Evolutionary conservation across 2,888 invertebrate species (phyloP).

Genomic region (Dryobotodes eremita): DNA sequence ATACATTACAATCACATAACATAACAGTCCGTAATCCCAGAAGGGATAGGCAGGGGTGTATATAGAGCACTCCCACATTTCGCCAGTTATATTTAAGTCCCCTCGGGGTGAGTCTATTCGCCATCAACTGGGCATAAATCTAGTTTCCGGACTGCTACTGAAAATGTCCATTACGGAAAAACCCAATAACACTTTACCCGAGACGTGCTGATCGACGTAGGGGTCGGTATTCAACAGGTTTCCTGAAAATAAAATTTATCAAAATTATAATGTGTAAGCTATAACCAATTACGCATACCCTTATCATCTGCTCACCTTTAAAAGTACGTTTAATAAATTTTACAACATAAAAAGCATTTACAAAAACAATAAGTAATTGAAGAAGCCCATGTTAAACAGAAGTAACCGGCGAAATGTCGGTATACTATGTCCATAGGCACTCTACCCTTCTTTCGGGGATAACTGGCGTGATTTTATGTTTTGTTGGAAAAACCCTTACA

Average conservation of each 20-base stretch:
- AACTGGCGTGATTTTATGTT: neutral
- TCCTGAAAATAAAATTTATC: too few species aligned
- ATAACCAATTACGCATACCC: neutral
- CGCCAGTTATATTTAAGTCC: neutral
- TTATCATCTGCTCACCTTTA: neutral
- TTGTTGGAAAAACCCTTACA: neutral
- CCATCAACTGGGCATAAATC: neutral
- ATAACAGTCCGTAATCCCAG: too few species aligned
- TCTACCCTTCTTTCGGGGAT: neutral
- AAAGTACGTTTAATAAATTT: too few species aligned
- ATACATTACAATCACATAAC: too few species aligned
- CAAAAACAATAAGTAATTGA: neutral
- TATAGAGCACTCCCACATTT: neutral
- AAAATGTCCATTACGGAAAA: neutral
- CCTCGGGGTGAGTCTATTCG: neutral
- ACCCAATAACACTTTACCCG: neutral
- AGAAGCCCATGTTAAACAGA: neutral
- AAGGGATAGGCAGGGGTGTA: too few species aligned
- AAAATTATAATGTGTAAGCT: neutral
- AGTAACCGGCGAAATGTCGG: neutral
- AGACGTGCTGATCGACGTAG: neutral
- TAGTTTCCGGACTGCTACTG: neutral
- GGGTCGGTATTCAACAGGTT: neutral
- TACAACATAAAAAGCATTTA: too few species aligned
- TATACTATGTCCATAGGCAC: neutral